phyloP scores from a whole-genome alignment of 1,140 invertebrate genomes.

The Drosophila carrolli region DNA sequence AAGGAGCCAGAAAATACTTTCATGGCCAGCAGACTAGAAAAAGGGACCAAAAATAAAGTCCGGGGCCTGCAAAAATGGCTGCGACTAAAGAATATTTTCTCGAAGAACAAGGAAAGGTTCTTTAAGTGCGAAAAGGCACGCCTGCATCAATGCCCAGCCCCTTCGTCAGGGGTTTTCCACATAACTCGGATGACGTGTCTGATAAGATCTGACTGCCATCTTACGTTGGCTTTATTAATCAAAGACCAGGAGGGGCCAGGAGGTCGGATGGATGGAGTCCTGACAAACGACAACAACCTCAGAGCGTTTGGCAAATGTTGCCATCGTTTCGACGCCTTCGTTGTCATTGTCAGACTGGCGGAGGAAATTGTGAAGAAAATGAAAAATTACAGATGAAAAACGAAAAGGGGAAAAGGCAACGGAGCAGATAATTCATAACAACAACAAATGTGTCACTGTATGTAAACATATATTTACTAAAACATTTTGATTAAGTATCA shows the following conservation, averaged over 20 bases:
- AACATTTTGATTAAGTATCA: too few relatives aligned
- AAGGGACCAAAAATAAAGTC: conserved; percentile 33
- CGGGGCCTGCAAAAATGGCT: conserved; percentile 6
- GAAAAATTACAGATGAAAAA: conserved; percentile 25
- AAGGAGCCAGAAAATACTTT: conserved; percentile 55
- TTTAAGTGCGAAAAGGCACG: conserved; percentile 23
- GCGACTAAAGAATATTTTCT: conserved; percentile 4
- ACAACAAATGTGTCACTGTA: neutral
- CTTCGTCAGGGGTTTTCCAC: neutral
- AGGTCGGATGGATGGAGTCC: conserved; percentile 1
- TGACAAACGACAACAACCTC: conserved; percentile 16
- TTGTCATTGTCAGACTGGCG: conserved; percentile 24
- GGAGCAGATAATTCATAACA: conserved; percentile 18
- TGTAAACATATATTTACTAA: too few relatives aligned
- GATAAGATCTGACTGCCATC: conserved; percentile 56
- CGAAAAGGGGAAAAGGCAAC: conserved; percentile 16
- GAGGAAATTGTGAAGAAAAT: conserved; percentile 4
- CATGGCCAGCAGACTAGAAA: conserved; percentile 71
- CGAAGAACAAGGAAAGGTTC: conserved; percentile 51
- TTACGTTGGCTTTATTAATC: conserved; percentile 52
- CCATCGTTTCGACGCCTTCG: conserved; percentile 21
- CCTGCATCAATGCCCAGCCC: neutral
- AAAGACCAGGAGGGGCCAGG: conserved; percentile 17
- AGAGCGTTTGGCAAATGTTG: conserved; percentile 45
- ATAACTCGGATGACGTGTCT: conserved; percentile 19